A percentile compares a stretch with the other conserved stretches of the same genome.
These are phyloP conservation scores for Anoura caudifer DNA, from an alignment of 2,113 vertebrate species.

Conservation along the genomic window DNA sequence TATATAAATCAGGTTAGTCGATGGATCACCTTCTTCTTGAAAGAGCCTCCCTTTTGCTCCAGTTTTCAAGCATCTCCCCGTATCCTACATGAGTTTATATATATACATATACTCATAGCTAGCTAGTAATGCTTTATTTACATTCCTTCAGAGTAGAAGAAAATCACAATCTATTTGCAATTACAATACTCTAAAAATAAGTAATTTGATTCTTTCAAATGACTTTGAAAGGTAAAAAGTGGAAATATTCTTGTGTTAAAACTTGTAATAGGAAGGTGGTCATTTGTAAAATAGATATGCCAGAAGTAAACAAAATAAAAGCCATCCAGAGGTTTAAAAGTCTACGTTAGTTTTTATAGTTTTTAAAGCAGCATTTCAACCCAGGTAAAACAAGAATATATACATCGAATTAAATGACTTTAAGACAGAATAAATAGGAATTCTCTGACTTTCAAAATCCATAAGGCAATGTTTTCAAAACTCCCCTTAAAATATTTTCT, in stretches of 20 bases:
- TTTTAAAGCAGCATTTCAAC: background rate
- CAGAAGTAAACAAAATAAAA: background rate
- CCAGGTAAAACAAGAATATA: background rate
- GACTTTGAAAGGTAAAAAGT: constrained; percentile 42
- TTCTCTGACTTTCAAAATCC: constrained; percentile 41
- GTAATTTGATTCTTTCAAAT: constrained; percentile 13
- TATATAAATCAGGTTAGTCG: background rate
- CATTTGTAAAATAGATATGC: constrained; percentile 48
- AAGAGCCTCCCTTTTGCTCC: background rate
- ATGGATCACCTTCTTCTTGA: background rate
- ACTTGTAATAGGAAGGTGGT: constrained; percentile 48
- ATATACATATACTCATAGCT: background rate
- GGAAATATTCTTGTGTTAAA: constrained; percentile 36
- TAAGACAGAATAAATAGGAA: constrained; percentile 19
- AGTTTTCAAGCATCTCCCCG: constrained; percentile 9
- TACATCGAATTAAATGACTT: constrained; percentile 35
- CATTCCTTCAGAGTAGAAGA: background rate
- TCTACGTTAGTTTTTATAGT: background rate
- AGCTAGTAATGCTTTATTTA: constrained; percentile 7
- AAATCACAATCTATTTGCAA: constrained; percentile 49
- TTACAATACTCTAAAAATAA: constrained; percentile 48
- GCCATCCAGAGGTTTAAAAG: constrained; percentile 31
- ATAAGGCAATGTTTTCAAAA: constrained; percentile 9
- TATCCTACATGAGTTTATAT: background rate
- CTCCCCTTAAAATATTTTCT: background rate